phyloP scores from a whole-genome alignment of 1,140 invertebrate genomes.

The Lithobius niger region DNA sequence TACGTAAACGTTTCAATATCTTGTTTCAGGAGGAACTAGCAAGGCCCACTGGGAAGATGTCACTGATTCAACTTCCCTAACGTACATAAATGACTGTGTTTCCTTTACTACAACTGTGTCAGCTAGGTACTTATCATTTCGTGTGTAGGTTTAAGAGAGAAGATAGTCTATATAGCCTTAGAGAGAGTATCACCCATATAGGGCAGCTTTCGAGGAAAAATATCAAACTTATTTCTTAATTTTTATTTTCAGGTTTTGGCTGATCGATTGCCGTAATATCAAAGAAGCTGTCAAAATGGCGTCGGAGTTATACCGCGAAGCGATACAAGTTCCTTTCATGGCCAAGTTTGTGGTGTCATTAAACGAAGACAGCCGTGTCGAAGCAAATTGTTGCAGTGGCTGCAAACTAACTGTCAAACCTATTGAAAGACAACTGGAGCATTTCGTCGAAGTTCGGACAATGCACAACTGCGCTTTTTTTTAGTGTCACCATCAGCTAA shows the following conservation, averaged over 20 bases:
- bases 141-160: no score
- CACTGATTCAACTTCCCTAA: no score
- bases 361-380: conserved; percentile 82
- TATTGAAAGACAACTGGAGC: conserved; percentile 89
- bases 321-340: conserved; percentile 97
- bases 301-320: conserved; percentile 93
- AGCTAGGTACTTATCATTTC: no score
- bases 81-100: no score
- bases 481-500: no score
- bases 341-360: conserved; percentile 96
- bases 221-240: conserved; percentile 32
- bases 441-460: conserved; percentile 92
- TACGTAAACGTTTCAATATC: no score
- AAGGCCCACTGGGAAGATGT: no score
- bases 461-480: no score
- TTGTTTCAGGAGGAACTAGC: no score
- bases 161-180: no score
- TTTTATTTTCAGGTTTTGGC: conserved; percentile 59
- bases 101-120: no score
- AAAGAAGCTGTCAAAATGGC: conserved; percentile 96
- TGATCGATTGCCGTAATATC: conserved; percentile 97
- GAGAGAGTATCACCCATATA: no score
- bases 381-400: conserved; percentile 97
- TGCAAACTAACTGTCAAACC: conserved; percentile 98
- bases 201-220: conserved; percentile 45